Base-by-base conservation (phyloP, 2,888 invertebrate genomes). In the Lithodes maja region DNA sequence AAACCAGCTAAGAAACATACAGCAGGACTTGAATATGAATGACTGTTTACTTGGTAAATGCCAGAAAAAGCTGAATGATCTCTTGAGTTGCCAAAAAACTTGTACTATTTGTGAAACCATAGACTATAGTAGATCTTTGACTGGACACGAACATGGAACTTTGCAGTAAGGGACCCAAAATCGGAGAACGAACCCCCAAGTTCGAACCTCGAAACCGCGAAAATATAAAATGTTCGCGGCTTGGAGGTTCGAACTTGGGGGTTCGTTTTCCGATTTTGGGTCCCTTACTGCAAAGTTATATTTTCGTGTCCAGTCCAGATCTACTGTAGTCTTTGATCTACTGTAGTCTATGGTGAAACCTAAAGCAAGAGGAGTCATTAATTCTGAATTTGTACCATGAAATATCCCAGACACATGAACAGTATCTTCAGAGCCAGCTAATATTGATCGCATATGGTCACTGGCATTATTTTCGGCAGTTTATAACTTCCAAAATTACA, bases 361-460 rank as follows among this genome's bases (percentile, higher is more conserved):
- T 74, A 74, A 74, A 61, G 61, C 61, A 61, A 61, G 12, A 5
- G 61, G 61, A 61, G 61, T 7, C 61, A 61, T 61, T 61, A 61
- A 12, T 61, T 7, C 7, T 61, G 5, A 61, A 61, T 61, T 61
- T 12, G 12, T 5, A 5, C 61, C 12, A 61, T 61, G 74, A 15
- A 74, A 74, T 74, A 74, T n/a, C 74, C n/a, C 74, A 33, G 74
- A 74, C 78, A 17, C 78, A 78, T 50, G 2, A 78, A 78, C 50
- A 78, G 17, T 78, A 50, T 78, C 50, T 52, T 15, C 74, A 17
- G 3, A 74, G n/a, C 12, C 15, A 74, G n/a, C 5, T 7, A 15
- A 17, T 74, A 74, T 74, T 12, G 74, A 74, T 74, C 74, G n/a
- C n/a, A 74, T 74, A 74, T 74, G 74, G n/a, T 74, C 50, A 17